These are phyloP conservation scores for Ailuropoda melanoleuca DNA, from an alignment of 2,113 vertebrate genomes.

Conservation along the genomic window DNA sequence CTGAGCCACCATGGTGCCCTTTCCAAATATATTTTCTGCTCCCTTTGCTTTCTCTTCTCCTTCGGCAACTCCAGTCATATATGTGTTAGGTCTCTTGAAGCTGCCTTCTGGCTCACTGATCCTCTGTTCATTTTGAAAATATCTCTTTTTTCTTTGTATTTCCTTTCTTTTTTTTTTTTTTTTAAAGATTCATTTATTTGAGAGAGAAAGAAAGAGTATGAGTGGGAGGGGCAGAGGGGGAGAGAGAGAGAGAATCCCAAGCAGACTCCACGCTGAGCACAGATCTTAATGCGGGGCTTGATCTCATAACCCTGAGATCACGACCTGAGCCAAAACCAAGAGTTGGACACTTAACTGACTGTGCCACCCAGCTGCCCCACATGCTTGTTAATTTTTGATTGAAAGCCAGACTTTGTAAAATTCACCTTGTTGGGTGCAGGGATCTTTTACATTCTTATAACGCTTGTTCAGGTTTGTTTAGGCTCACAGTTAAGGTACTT, in stretches of 20 bases:
- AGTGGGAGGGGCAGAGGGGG: background rate
- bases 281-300: background rate
- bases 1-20: background rate
- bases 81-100: background rate
- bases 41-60: background rate
- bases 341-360: background rate
- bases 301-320: background rate
- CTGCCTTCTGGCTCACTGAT: background rate
- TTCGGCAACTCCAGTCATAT: background rate
- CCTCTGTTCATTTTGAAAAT: background rate
- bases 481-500: background rate
- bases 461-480: background rate
- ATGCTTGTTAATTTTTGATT: background rate
- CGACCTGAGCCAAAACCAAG: background rate
- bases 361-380: background rate
- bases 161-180: background rate
- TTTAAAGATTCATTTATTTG: background rate
- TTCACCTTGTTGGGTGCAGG: background rate
- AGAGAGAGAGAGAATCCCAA: background rate
- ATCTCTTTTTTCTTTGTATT: background rate
- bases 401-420: constrained; percentile 1
- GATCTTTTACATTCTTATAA: background rate
- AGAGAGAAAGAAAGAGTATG: background rate
- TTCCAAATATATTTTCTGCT: background rate
- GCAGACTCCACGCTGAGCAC: background rate